These are phyloP conservation scores for Excalfactoria chinensis DNA, from an alignment of 2,113 vertebrate species.

Conservation along the genomic window DNA sequence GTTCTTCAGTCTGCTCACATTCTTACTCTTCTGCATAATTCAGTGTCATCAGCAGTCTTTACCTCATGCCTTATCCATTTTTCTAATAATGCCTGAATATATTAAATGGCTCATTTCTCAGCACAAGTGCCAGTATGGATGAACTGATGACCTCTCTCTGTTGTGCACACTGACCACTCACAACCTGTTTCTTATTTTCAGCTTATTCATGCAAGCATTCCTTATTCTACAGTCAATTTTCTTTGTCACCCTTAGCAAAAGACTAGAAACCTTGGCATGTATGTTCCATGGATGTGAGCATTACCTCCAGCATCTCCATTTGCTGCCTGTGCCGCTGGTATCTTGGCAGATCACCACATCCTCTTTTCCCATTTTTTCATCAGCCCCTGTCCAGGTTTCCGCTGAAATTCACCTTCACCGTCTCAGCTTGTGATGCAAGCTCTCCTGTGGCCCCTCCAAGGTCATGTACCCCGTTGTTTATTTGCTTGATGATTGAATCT, in stretches of 20 bases:
- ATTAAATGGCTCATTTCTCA: not conserved
- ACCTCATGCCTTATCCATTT: not conserved
- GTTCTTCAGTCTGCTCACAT: not conserved
- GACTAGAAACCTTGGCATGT: not conserved
- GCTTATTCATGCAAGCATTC: not conserved
- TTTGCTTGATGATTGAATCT: constrained; percentile 47
- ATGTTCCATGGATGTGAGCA: not conserved
- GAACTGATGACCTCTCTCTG: not conserved
- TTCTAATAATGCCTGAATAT: not conserved
- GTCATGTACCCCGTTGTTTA: constrained; percentile 31
- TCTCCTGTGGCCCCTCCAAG: not conserved
- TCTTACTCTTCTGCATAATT: not conserved
- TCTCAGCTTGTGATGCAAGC: not conserved
- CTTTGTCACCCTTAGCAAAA: not conserved
- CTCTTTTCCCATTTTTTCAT: constrained; percentile 13
- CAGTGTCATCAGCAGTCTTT: not conserved
- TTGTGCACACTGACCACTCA: not conserved
- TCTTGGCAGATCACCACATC: not conserved
- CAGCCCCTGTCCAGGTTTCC: constrained; percentile 24
- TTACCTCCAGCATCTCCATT: not conserved
- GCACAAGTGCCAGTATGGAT: not conserved
- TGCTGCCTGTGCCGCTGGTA: not conserved
- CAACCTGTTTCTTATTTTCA: not conserved
- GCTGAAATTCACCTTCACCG: not conserved
- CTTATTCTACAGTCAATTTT: not conserved